phyloP scores from a whole-genome alignment of 2,797 vertebrate genomes.

The Neosalanx taihuensis region DNA sequence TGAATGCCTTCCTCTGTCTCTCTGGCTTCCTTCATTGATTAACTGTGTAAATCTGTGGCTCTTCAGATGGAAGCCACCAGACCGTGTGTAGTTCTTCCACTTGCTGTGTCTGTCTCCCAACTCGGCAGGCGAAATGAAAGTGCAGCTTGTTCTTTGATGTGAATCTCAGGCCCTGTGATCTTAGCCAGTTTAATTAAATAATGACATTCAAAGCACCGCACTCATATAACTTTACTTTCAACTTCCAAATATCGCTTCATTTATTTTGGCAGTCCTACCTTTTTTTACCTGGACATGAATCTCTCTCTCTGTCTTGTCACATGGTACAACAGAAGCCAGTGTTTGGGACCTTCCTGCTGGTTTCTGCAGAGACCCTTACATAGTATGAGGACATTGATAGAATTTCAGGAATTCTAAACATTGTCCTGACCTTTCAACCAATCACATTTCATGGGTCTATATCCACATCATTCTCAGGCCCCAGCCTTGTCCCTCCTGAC shows the following conservation, averaged over 20 bases:
- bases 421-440: background rate
- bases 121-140: conserved; percentile 50
- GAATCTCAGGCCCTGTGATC: conserved; percentile 46
- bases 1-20: conserved; percentile 13
- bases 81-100: background rate
- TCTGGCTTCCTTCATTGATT: conserved; percentile 20
- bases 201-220: conserved; percentile 51
- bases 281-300: conserved; percentile 18
- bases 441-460: too few species aligned
- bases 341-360: background rate
- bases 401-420: conserved; percentile 22
- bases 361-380: background rate
- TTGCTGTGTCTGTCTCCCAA: background rate
- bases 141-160: conserved; percentile 55
- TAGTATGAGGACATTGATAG: conserved; percentile 6
- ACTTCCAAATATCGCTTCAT: conserved; percentile 19
- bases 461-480: too few species aligned
- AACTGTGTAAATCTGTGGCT: conserved; percentile 16
- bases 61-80: conserved; percentile 13
- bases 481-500: background rate
- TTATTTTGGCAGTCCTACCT: conserved; percentile 24
- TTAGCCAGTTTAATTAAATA: conserved; percentile 52
- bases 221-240: conserved; percentile 31
- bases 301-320: background rate
- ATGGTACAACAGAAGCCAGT: background rate